Percentiles rank a stretch among this genome's conserved stretches.
Evolutionary conservation across 2,797 vertebrate species (phyloP).

Genomic region (Falco columbarius): DNA sequence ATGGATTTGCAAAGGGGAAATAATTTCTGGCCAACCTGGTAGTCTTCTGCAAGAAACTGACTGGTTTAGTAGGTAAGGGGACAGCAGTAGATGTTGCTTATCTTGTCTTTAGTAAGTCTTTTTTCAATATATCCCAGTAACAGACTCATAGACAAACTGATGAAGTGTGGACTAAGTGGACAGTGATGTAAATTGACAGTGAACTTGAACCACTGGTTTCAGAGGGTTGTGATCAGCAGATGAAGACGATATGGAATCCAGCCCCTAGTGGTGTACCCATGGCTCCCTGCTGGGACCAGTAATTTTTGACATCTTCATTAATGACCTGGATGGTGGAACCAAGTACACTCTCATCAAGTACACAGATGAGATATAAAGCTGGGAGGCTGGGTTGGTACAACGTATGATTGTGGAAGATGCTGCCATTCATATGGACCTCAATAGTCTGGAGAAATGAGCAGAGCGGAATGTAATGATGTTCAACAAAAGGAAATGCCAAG

Average conservation of each 20-base stretch:
- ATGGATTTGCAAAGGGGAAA: neutral
- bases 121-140: neutral
- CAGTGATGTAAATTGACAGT: neutral
- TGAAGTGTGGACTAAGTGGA: neutral
- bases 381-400: neutral
- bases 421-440: neutral
- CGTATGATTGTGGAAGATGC: neutral
- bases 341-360: neutral
- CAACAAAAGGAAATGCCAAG: neutral
- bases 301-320: neutral
- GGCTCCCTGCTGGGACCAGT: neutral
- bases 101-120: neutral
- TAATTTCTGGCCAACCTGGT: neutral
- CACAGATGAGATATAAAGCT: neutral
- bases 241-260: neutral
- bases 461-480: neutral
- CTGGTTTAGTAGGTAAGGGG: neutral
- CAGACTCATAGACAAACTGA: neutral
- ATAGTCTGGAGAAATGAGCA: neutral
- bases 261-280: neutral
- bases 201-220: neutral
- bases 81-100: neutral
- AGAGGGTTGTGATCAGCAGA: neutral
- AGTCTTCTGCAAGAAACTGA: neutral
- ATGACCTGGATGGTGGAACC: neutral